phyloP scores from a whole-genome alignment of 2,113 vertebrate species.

The Ceyx margarethae region DNA sequence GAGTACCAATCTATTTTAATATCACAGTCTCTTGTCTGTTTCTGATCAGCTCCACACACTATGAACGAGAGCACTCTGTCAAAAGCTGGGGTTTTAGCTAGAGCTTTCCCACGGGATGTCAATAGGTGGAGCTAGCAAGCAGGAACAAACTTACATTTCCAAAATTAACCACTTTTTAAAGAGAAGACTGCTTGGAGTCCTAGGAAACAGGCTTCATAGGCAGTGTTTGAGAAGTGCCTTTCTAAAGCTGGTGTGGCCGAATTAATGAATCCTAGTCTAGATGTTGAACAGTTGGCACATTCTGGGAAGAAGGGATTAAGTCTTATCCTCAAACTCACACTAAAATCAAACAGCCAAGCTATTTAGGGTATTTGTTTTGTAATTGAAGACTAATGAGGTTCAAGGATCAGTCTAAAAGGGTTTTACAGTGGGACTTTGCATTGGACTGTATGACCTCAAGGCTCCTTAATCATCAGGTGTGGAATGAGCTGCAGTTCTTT shows the following conservation, averaged over 20 bases:
- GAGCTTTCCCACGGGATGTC: background rate
- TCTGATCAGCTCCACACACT: background rate
- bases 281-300: background rate
- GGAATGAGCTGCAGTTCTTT: background rate
- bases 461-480: background rate
- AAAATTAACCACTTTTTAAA: background rate
- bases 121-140: background rate
- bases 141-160: background rate
- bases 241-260: background rate
- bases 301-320: background rate
- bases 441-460: rapidly evolving
- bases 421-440: background rate
- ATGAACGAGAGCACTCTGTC: background rate
- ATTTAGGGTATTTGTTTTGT: background rate
- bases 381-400: background rate
- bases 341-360: background rate
- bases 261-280: background rate
- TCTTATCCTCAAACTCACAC: background rate
- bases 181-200: background rate
- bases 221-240: background rate
- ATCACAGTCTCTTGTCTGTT: background rate
- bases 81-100: background rate
- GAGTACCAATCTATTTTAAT: background rate
- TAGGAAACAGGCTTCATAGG: background rate
- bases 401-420: background rate